Percentiles rank a stretch among this genome's conserved stretches.
Conservation (phyloP, 2,113 vertebrate genomes). For the Lophotis ruficrista region DNA sequence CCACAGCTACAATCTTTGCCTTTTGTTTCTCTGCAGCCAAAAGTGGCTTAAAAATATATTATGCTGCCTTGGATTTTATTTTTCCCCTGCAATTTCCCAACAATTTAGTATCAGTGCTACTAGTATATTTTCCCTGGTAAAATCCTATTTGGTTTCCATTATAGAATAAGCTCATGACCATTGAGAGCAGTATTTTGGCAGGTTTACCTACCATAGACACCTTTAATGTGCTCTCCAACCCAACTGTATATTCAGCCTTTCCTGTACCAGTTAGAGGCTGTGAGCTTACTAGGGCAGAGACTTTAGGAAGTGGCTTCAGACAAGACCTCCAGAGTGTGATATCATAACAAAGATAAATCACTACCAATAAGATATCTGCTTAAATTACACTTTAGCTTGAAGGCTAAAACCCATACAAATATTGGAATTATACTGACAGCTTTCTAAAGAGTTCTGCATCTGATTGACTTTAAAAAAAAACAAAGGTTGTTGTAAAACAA, state of each 20-base stretch:
- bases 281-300: not conserved
- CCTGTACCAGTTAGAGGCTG: not conserved
- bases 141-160: not conserved
- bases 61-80: conserved; percentile 36
- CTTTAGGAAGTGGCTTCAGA: not conserved
- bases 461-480: not conserved
- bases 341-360: not conserved
- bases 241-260: not conserved
- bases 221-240: not conserved
- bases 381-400: conserved; percentile 41
- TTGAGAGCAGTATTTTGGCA: not conserved
- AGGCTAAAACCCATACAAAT: conserved; percentile 22
- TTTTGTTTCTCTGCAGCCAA: conserved; percentile 28
- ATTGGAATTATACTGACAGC: conserved; percentile 22
- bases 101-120: conserved; percentile 20
- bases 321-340: not conserved
- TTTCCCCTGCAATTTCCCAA: not conserved
- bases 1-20: not conserved
- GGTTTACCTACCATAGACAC: not conserved
- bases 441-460: conserved; percentile 3
- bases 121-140: not conserved
- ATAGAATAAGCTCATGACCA: not conserved
- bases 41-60: not conserved
- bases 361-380: conserved; percentile 2
- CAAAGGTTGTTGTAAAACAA: not conserved